Base-by-base conservation (phyloP, 2,888 invertebrate species). In the Pardosa pseudoannulata region DNA sequence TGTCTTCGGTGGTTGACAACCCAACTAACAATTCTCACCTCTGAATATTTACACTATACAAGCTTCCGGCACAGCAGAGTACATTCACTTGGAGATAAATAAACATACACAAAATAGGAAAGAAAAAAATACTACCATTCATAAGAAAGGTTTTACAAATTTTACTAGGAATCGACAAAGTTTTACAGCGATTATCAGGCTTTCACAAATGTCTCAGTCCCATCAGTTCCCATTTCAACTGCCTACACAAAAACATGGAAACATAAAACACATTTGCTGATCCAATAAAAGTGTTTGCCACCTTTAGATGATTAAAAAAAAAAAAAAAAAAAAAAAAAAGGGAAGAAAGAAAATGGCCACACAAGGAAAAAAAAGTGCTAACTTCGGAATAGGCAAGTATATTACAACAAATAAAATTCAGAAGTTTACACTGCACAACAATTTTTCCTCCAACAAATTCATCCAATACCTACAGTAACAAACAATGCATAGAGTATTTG, bases 161-260 rank as follows among this genome's bases (percentile, higher is more conserved):
- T 83, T 83, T 83, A 83, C 83, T 83, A 83, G 62, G 83, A 83
- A 78, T 46, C 32, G 73, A 32, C 62, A 83, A 56, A 76, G 82
- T 82, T 65, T 80, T 83, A 76, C 82, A 73, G 56, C 41, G 65
- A 68, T 74, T 71, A 41, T 70, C 36, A 41, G 39, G 27, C n/a
- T n/a, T 68, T 32, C 56, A 36, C 23, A 65, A n/a, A 16, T 75
- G 32, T 73, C 36, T 68, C 28, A 39, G 28, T 36, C 27, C 27
- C 46, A 39, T 28, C 29, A 28, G 39, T 23, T 39, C 19, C 41
- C 41, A 71, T 50, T 11, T 65, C 65, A 65, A 71, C 75, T 82
- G 82, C 75, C 67, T n/a, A 39, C 62, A 56, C 16, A 16, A 56
- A 71, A 39, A 39, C 65, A 65, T 41, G 70, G 64, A 75, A 75